Base-by-base conservation (phyloP, 1,140 invertebrate species). In the Heliconius hermathena region DNA sequence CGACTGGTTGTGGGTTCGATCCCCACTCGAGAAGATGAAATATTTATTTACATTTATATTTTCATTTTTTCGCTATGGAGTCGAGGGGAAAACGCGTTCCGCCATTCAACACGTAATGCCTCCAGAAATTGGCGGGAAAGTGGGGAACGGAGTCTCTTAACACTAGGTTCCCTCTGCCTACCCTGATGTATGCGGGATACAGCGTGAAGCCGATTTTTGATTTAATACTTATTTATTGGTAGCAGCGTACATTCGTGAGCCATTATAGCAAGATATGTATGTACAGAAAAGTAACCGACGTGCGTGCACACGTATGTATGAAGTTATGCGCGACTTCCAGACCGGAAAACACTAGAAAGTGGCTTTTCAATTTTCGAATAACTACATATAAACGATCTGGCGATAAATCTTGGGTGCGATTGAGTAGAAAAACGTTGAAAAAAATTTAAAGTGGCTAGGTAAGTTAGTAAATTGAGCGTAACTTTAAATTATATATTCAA, bases 311-410 rank as follows among this genome's bases (percentile, higher is more conserved):
- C 33, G 33, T 36, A 36, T 36, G 66, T 84, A 89, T 87, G 89
- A 86, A 93, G 89, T 84, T 89, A 93, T 93, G 90, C 90, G 85
- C 83, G 85, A 77, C 89, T 91, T 93, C 84, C 92, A 91, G 92
- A 94, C 92, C 92, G 92, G 91, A 93, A 94, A 93, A 92, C 90
- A 82, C 85, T 94, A 94, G 93, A 94, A 94, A 94, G 93, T 94
- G 88, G 89, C 91, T 93, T 94, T 93, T 92, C 91, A 90, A 91
- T 93, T 91, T 88, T 84, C 90, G 86, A 92, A 94, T 93, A 92
- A 85, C 92, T 91, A 88, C 90, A 91, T 93, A 91, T 89, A 90
- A 90, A 86, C 84, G 84, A 85, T 86, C 73, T 79, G 77, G 22
- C 74, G 75, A 73, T 72, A 75, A 79, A 82, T 83, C 78, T 80